These are phyloP conservation scores for Myotis yumanensis DNA, from an alignment of 2,113 vertebrate genomes.

Conservation along the genomic window DNA sequence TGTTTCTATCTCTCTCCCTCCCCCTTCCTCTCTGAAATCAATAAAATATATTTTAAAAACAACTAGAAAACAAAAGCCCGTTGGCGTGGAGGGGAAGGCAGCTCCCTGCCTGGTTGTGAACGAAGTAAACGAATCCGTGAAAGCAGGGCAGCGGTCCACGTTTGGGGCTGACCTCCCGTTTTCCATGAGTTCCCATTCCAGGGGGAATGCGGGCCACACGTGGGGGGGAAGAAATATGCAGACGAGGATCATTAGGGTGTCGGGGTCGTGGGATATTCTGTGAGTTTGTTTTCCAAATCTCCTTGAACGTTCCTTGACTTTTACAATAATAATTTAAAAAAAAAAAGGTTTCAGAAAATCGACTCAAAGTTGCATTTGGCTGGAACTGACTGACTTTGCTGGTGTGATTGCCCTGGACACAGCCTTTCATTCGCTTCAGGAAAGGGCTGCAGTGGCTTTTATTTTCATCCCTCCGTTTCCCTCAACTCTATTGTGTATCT, in stretches of 20 bases:
- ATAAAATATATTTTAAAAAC: background rate
- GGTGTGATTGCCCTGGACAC: background rate
- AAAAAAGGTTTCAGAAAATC: background rate
- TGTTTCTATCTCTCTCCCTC: too few relatives aligned
- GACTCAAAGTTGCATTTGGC: background rate
- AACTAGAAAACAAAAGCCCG: background rate
- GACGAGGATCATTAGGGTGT: conserved; percentile 54
- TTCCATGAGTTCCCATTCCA: background rate
- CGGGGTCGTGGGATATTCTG: conserved; percentile 52
- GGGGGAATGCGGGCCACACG: conserved; percentile 49
- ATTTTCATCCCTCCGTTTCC: background rate
- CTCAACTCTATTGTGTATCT: background rate
- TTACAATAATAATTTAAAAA: background rate
- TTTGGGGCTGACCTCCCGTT: background rate
- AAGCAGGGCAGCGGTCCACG: background rate
- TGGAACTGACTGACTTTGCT: background rate
- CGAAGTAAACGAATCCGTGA: background rate
- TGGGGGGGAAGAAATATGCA: conserved; percentile 46
- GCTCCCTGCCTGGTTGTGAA: conserved; percentile 28
- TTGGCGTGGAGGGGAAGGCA: background rate
- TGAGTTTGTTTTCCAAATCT: conserved; percentile 63
- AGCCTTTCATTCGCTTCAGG: background rate
- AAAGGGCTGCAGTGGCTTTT: accelerated
- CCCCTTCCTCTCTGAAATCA: too few relatives aligned
- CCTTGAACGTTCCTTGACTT: conserved; percentile 37